Base-by-base conservation (phyloP, 2,888 invertebrate species). In the Erynnis tages region DNA sequence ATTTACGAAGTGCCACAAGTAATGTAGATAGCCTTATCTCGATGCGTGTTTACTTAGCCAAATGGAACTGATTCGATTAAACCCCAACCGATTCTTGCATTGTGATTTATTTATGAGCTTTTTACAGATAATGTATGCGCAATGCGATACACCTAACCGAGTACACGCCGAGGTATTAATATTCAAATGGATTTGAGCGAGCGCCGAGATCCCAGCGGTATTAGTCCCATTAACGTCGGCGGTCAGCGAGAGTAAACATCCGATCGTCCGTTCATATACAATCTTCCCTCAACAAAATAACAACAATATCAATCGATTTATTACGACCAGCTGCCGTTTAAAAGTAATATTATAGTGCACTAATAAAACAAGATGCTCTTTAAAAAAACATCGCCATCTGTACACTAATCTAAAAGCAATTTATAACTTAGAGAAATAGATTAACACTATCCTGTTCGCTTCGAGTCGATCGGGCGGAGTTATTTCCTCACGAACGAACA, bases 121-220 rank as follows among this genome's bases (percentile, higher is more conserved):
- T 71, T 73, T 76, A 66, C 67, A 63, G 61, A 69, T 79, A 79
- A 81, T 76, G 68, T 74, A 77, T 76, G 74, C 76, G 64, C 66
- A 68, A 65, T 66, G 69, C 71, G 69, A 63, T 71, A 70, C 67
- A 68, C 63, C 68, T 74, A 75, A 76, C 71, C 72, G 74, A 71
- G 76, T 72, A 77, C 73, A 74, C 66, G 70, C 69, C 64, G 62
- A 61, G 59, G 66, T 77, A 82, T 85, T 82, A 86, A 84, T 84
- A 87, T 85, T 84, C 79, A 82, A 82, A 85, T 79, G 67, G 76
- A 75, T 79, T 73, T 73, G 63, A 77, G 79, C 79, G 67, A 70
- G 65, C 71, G 68, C 64, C 67, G 71, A 67, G 71, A 72, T 79
- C 76, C 77, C 75, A 65, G 61, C 67, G 75, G 78, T 65, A 77